Percentiles rank a stretch among this genome's conserved stretches.
These are phyloP conservation scores for Toxotes jaculatrix DNA, from an alignment of 2,113 vertebrate genomes.

Conservation along the genomic window DNA sequence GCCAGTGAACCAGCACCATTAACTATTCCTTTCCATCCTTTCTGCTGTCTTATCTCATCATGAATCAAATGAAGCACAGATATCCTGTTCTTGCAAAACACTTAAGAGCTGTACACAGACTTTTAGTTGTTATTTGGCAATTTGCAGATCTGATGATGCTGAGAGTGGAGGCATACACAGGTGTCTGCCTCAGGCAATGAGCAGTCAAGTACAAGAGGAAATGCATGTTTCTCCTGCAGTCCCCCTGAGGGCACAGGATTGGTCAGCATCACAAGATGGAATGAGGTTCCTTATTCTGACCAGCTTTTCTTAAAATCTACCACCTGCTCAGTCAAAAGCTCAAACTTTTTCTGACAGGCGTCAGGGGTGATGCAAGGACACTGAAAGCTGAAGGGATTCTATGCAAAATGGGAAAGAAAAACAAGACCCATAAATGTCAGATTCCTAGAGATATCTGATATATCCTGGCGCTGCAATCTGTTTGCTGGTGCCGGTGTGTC, in stretches of 20 bases:
- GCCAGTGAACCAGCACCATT: slow-evolving; percentile 24
- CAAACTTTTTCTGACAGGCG: slow-evolving; percentile 59
- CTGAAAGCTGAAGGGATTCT: slow-evolving; percentile 56
- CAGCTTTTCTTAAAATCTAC: slow-evolving; percentile 43
- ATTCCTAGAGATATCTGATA: slow-evolving; percentile 72
- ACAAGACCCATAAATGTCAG: slow-evolving; percentile 71
- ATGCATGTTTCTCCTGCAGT: slow-evolving; percentile 51
- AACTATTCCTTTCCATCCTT: slow-evolving; percentile 33
- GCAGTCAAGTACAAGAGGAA: slow-evolving; percentile 62
- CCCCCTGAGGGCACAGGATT: slow-evolving; percentile 52
- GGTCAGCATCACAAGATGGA: slow-evolving; percentile 53
- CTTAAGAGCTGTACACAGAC: slow-evolving; percentile 21
- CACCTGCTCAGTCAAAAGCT: slow-evolving; percentile 37
- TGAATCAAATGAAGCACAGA: slow-evolving; percentile 46
- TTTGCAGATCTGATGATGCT: slow-evolving; percentile 50
- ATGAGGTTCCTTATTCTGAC: slow-evolving; percentile 14
- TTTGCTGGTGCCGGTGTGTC: slow-evolving; percentile 59
- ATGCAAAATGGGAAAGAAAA: slow-evolving; percentile 67
- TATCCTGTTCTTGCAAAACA: slow-evolving; percentile 40
- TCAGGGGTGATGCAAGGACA: slow-evolving; percentile 69
- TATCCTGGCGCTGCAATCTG: slow-evolving; percentile 57
- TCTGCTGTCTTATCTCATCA: slow-evolving; percentile 33
- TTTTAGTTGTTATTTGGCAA: slow-evolving; percentile 52
- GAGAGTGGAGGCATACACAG: slow-evolving; percentile 41
- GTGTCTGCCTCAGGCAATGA: slow-evolving; percentile 54